Evolutionary conservation across 2,113 vertebrate species (phyloP), one percentile per base, ranked within the genome.

Genomic region (Hydrochoerus hydrochaeris): DNA sequence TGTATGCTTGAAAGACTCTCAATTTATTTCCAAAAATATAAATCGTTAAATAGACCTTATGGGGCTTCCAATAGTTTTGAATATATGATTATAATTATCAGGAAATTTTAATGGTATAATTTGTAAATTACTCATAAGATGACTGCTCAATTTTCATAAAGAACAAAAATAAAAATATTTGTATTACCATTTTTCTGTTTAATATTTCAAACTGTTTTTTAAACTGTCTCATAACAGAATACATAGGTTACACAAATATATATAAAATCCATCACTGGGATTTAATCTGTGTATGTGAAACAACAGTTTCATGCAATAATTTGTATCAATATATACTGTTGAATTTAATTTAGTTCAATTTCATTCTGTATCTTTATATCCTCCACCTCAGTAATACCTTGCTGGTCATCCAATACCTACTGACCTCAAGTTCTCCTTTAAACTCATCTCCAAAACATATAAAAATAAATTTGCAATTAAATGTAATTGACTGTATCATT

Each of bases 391-490:
- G 44, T 30, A 7, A 54, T 65, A 38, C 2, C 13, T 90, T 93
- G 35, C 5, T 71, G 32, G 11, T 80, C 38, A 67, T 19, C 75
- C 20, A 57, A 35, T 30, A 57, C 32, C 30, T 75, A 5, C 8
- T 84, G n/a, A 90, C 4, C 3, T 88, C 85, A 11, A 85, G 62
- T 8, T 85, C n/a, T 49, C 24, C 58, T 83, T 86, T 85, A 91
- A 57, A 86, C 91, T 85, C 7, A 86, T 17, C 52, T 93, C 12
- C 65, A 91, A 89, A 82, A 83, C 38, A 96, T 52, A 30, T 11
- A 82, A 22, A 8, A 75, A 57, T 75, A 81, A 46, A 82, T 89
- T 88, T 95, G 63, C 85, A 91, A 93, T 85, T 35, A 58, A 84
- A 69, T 78, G 41, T 22, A 91, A 69, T 81, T 71, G 32, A 49